These are phyloP conservation scores for Lynx canadensis DNA, from an alignment of 2,113 vertebrate species.

Conservation along the genomic window DNA sequence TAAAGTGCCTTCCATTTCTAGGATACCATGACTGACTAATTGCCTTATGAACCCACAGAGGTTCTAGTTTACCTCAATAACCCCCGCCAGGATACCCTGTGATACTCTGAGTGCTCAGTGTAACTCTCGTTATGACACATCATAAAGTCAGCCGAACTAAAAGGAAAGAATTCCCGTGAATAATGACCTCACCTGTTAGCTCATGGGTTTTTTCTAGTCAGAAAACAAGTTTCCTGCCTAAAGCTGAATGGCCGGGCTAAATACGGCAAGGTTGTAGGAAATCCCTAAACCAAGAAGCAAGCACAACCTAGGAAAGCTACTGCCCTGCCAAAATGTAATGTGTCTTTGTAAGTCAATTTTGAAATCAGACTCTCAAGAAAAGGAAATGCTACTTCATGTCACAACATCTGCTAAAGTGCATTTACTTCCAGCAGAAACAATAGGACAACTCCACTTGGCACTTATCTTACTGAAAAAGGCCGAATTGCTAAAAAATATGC, in stretches of 20 bases:
- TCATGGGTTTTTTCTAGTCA: constrained; percentile 7
- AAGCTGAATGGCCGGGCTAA: background rate
- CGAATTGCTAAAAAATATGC: constrained; percentile 75
- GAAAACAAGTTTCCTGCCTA: constrained; percentile 4
- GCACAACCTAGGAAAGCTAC: background rate
- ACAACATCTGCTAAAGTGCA: constrained; percentile 68
- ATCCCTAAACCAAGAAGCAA: background rate
- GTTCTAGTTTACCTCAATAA: background rate
- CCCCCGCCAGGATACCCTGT: background rate
- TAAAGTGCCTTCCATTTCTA: background rate
- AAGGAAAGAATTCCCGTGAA: background rate
- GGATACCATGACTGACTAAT: background rate
- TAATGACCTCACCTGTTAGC: background rate
- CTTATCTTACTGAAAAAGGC: constrained; percentile 66
- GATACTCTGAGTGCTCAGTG: background rate
- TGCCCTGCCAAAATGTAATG: background rate
- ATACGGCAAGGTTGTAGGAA: background rate
- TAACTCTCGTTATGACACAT: background rate
- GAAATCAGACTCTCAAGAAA: constrained; percentile 62
- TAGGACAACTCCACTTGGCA: constrained; percentile 67
- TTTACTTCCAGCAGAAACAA: constrained; percentile 73
- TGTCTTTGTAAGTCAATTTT: constrained; percentile 63
- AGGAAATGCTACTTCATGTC: constrained; percentile 33
- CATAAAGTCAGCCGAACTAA: background rate
- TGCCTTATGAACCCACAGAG: background rate